Evolutionary conservation across 2,113 vertebrate species (phyloP).

Genomic region (Ptilorrhoa leucosticta): DNA sequence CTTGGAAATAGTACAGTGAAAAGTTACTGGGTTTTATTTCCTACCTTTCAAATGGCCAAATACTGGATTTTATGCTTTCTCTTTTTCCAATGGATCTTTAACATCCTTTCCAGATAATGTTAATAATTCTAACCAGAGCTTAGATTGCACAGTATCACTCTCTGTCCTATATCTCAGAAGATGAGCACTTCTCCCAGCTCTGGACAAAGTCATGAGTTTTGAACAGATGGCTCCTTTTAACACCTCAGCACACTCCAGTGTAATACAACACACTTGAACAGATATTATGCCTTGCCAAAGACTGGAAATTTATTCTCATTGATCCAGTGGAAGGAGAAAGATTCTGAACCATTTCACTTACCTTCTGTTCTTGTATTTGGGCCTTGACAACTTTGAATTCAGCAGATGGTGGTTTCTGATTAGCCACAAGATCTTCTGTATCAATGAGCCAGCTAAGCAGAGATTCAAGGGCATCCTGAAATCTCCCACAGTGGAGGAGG

Average conservation of each 20-base stretch:
- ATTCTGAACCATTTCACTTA: slow-evolving; percentile 49
- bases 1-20: not conserved
- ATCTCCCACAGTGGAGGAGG: slow-evolving; percentile 91
- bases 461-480: slow-evolving; percentile 96
- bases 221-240: not conserved
- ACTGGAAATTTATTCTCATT: not conserved
- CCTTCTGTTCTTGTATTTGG: slow-evolving; percentile 98
- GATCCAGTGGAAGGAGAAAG: not conserved
- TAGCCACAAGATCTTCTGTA: slow-evolving; percentile 94
- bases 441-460: slow-evolving; percentile 95
- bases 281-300: not conserved
- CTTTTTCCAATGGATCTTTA: not conserved
- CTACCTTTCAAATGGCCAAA: not conserved
- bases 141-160: not conserved
- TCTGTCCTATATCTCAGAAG: not conserved
- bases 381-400: slow-evolving; percentile 99
- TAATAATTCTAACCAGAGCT: not conserved
- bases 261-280: not conserved
- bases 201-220: not conserved
- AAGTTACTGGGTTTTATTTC: not conserved
- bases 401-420: slow-evolving; percentile 92
- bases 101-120: not conserved
- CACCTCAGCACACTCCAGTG: not conserved
- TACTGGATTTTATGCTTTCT: not conserved
- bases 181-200: not conserved